Evolutionary conservation across 2,113 vertebrate genomes (phyloP), one percentile per base, ranked within the genome.

Genomic region (Corynorhinus townsendii): DNA sequence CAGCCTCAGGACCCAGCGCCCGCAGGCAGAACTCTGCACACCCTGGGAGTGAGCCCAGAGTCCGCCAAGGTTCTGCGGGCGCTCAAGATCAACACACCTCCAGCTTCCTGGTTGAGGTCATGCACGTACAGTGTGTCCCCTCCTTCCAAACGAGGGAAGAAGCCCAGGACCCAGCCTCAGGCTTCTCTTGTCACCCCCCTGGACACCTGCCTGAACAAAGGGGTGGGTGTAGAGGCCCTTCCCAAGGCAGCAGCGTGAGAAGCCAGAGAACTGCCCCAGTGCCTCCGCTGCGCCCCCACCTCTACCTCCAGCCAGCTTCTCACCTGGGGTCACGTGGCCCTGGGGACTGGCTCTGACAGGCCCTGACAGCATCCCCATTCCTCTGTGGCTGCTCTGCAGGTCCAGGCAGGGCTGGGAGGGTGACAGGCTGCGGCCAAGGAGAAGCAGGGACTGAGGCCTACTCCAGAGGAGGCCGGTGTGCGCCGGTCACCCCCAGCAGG

Each of bases 31-130:
- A 35, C 14, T 16, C 26, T 28, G 40, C 22, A 33, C 0, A 4
- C 77, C 81, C 73, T 30, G 77, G 82, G 56, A 68, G 45, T 2
- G 26, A 91, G 26, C 80, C 86, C 80, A 38, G 95, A 85, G 49
- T 15, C 7, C 0, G 97, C 95, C 93, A 93, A 89, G 90, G 72
- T 86, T 68, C 80, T 14, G 92, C 90, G 88, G 68, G 77, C 3
- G 0, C 94, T 76, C 94, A 97, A 93, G 88, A 92, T 93, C 91
- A 96, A 95, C 94, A 97, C 89, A 69, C 68, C 7, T 88, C 11
- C 0, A 54, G 82, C 40, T 96, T 96, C 97, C 94, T 90, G 95
- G 68, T 83, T 56, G 90, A 94, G 92, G 35, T 90, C 89, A 81
- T 2, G 17, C 88, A 95, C 43, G 52, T 93, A 93, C 93, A 95